Percentiles rank a stretch among this genome's conserved stretches.
These are phyloP conservation scores for Cliona cf. orientalis DNA, from an alignment of 37 sponge, comb jelly and placozoan species.

Conservation along the genomic window DNA sequence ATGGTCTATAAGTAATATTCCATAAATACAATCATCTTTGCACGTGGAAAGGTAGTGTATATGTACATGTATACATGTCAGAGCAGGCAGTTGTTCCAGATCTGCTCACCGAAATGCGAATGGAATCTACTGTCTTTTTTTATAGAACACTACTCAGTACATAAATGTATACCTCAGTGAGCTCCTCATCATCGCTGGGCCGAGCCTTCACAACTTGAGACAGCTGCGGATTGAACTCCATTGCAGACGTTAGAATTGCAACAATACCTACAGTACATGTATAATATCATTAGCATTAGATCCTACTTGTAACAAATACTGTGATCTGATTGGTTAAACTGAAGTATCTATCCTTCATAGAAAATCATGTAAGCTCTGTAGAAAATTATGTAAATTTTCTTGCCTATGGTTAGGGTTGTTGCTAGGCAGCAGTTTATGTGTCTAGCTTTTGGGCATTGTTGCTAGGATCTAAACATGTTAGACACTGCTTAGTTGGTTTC, in stretches of 20 bases:
- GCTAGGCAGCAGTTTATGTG: too few species aligned
- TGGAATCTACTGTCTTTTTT: neutral
- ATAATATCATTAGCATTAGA: neutral
- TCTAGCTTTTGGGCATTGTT: too few species aligned
- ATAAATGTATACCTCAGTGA: constrained; percentile 50
- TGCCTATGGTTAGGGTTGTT: too few species aligned
- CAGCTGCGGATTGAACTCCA: constrained; percentile 54
- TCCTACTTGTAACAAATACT: too few species aligned
- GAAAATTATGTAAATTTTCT: too few species aligned
- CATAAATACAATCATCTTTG: neutral
- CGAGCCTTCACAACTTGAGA: constrained; percentile 13
- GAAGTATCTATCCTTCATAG: too few species aligned
- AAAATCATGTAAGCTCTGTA: too few species aligned
- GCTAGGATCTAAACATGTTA: too few species aligned
- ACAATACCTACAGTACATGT: constrained; percentile 28
- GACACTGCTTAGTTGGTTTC: too few species aligned
- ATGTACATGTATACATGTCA: too few species aligned
- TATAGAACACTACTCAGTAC: too few species aligned
- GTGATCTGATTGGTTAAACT: too few species aligned
- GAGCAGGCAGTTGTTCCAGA: neutral
- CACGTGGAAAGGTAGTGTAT: neutral
- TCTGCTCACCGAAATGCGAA: neutral
- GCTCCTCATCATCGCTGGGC: constrained; percentile 52
- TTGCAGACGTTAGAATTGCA: constrained; percentile 42
- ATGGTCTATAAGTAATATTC: neutral